Evolutionary conservation across 2,797 vertebrate genomes (phyloP).

Genomic region (Pseudocheirus occidentalis): DNA sequence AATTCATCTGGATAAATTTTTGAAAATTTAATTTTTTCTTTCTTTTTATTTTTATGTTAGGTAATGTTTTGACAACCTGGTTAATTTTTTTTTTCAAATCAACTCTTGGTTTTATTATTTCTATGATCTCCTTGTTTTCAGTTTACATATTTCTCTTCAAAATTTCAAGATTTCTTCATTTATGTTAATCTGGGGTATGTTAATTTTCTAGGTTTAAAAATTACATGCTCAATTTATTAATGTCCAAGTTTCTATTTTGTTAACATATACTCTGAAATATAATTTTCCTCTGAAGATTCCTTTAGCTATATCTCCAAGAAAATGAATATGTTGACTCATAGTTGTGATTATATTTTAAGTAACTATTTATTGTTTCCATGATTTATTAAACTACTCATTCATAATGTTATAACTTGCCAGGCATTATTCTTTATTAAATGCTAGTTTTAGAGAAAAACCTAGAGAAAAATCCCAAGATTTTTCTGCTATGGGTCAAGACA

Average conservation of each 20-base stretch:
- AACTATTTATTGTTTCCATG: neutral
- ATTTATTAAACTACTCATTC: neutral
- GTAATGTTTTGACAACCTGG: neutral
- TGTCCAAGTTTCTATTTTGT: neutral
- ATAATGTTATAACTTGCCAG: neutral
- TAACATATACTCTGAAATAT: neutral
- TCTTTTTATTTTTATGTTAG: neutral
- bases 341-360: neutral
- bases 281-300: neutral
- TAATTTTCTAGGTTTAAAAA: neutral
- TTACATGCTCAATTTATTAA: neutral
- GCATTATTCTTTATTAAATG: neutral
- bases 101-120: neutral
- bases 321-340: neutral
- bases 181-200: neutral
- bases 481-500: neutral
- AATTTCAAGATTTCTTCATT: neutral
- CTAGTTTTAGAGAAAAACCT: no score
- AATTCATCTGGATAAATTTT: neutral
- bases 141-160: neutral
- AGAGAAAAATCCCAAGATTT: no score
- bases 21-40: neutral
- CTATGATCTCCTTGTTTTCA: neutral
- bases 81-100: neutral
- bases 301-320: neutral